phyloP scores from a whole-genome alignment of 2,797 vertebrate species.

The Peromyscus aztecus region DNA sequence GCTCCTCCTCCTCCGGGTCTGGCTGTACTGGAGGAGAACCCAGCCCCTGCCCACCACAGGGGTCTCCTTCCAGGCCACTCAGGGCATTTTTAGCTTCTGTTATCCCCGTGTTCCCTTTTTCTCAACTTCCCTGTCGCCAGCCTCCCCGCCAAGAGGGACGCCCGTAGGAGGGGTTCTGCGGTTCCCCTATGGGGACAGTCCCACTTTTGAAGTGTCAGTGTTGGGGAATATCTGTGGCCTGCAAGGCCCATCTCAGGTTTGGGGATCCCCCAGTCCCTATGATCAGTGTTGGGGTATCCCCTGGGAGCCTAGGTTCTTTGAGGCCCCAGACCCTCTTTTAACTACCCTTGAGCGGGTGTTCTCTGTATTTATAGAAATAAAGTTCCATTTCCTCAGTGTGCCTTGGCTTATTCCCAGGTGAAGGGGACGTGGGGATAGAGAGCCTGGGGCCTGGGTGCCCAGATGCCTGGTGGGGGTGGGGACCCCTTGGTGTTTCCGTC shows the following conservation, averaged over 20 bases:
- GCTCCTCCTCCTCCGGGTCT: slow-evolving; percentile 57
- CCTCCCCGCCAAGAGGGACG: slow-evolving; percentile 32
- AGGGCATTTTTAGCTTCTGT: slow-evolving; percentile 82
- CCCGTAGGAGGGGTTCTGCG: slow-evolving; percentile 82
- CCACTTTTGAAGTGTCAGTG: slow-evolving; percentile 87
- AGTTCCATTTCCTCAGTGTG: slow-evolving; percentile 77
- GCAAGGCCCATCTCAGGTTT: slow-evolving; percentile 84
- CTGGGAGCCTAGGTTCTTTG: slow-evolving; percentile 79
- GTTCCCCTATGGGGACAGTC: slow-evolving; percentile 87
- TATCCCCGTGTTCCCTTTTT: background rate
- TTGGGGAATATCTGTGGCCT: slow-evolving; percentile 80
- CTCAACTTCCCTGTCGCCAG: slow-evolving; percentile 21
- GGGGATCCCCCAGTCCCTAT: slow-evolving; percentile 84
- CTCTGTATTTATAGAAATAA: slow-evolving; percentile 84
- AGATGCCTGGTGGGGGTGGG: slow-evolving; percentile 70
- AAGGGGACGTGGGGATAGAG: slow-evolving; percentile 50
- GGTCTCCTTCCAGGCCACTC: slow-evolving; percentile 74
- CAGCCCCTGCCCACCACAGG: slow-evolving; percentile 57
- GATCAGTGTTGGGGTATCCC: slow-evolving; percentile 79
- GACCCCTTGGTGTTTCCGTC: slow-evolving; percentile 70
- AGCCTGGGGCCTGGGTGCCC: slow-evolving; percentile 55
- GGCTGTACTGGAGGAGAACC: slow-evolving; percentile 52
- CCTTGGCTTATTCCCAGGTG: slow-evolving; percentile 68
- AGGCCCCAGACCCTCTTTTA: slow-evolving; percentile 81
- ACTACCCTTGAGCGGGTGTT: slow-evolving; percentile 68